Base-by-base conservation (phyloP, 2,888 invertebrate species). In the Euclidia mi region DNA sequence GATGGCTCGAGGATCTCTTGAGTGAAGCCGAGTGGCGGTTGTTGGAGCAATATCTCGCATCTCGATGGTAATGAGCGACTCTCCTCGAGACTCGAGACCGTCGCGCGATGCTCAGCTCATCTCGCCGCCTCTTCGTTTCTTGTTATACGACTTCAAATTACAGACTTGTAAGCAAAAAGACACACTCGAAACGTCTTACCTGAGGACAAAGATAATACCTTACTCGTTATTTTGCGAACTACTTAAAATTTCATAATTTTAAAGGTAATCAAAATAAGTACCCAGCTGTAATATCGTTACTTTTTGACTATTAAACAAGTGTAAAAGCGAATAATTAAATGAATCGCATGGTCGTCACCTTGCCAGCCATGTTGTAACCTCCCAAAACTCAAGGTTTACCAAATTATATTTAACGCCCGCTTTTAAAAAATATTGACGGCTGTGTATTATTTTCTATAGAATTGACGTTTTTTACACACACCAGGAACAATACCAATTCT, bases 51-150 rank as follows among this genome's bases (percentile, higher is more conserved):
- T 55, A 64, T 65, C 71, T 42, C 40, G 65, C 52, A 64, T 65
- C 71, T 42, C 40, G 65, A 44, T 47, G 6, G 18, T 64, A 64
- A 59, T 55, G 68, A 71, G 61, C 56, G 51, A 4, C 46, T 38
- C 28, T 20, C 41, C 51, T 32, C 31, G 14, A n/a, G n/a, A n/a
- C n/a, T 12, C 40, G n/a, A 14, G 18, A 6, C 25, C 25, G 15
- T 32, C 41, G 10, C 20, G 20, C 20, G 7, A 3, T 25, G 7
- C 20, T 25, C 20, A 25, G 20, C 7, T 7, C 20, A 3, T 6
- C 20, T 25, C 20, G 20, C 6, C 0, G 6, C 20, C 20, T 3
- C 20, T 20, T 4, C 20, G 3, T 34, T 20, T 35, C 14, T 28
- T 10, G 9, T 37, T 17, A 37, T 1, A 37, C 20, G 7, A 6